Percentiles rank a stretch among this genome's conserved stretches.
phyloP scores from a whole-genome alignment of 35 echinoderm and acorn worm genomes.

The Ptychodera flava region DNA sequence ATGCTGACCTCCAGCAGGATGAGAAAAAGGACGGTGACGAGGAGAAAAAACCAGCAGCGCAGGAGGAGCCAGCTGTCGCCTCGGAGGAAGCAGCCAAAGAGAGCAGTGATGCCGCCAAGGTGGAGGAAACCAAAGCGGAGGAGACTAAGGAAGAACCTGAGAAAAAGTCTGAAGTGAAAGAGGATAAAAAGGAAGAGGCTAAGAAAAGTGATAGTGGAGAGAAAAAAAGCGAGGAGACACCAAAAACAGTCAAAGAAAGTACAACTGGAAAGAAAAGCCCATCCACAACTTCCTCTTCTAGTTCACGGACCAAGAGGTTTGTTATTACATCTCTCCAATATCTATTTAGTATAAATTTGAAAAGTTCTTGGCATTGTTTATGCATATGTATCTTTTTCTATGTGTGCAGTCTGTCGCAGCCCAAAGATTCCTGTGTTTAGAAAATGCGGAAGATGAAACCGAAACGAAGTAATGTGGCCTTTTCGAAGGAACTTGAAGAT shows the following conservation, averaged over 20 bases:
- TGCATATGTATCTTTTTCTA: too few relatives aligned
- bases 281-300: neutral
- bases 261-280: slow-evolving; percentile 3
- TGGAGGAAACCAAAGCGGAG: neutral
- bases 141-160: neutral
- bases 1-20: slow-evolving; percentile 47
- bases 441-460: too few relatives aligned
- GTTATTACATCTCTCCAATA: slow-evolving; percentile 5
- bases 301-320: slow-evolving; percentile 23
- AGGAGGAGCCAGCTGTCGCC: neutral
- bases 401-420: too few relatives aligned
- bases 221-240: neutral
- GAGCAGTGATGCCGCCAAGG: neutral
- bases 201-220: neutral
- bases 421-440: too few relatives aligned
- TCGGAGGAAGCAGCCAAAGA: neutral
- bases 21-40: slow-evolving; percentile 2
- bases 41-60: neutral
- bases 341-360: neutral
- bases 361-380: too few relatives aligned
- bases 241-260: neutral
- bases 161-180: neutral
- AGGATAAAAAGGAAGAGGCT: slow-evolving; percentile 13
- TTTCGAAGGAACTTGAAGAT: too few relatives aligned
- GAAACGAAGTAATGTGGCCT: too few relatives aligned